Evolutionary conservation across 2,113 vertebrate species (phyloP), one percentile per base, ranked within the genome.

Genomic region (Ailurus styani): DNA sequence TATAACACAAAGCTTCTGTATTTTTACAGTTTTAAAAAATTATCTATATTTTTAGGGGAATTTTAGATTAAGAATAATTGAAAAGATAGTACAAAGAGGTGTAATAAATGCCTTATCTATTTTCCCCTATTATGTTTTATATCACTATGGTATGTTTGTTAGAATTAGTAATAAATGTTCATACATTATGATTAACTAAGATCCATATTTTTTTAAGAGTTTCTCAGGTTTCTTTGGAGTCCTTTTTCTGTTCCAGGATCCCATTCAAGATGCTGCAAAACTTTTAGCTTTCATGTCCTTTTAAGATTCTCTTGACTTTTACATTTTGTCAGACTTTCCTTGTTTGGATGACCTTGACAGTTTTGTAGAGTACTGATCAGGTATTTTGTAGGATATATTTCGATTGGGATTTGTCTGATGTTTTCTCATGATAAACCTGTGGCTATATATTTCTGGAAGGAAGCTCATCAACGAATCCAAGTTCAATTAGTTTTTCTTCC

Each of bases 21-120:
- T 70, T 79, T 42, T 40, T 20, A 83, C 6, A 90, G 1, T 37
- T 83, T 93, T 37, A 29, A 85, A 54, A 62, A n/a, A 27, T 42
- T 5, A 82, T 73, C 2, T 34, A 4, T 86, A 34, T 60, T 60
- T 55, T 89, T 86, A 86, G n/a, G 10, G 64, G 0, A 37, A 27
- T 25, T 96, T 64, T 64, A 81, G 2, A 75, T 47, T 77, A 87
- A 64, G 17, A 31, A 82, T 55, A 78, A 9, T 40, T 62, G 7
- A 55, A 42, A 83, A 45, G 3, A 60, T 13, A 42, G 29, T 50
- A 10, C 21, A 95, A 17, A 34, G 3, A 81, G 2, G 6, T 62
- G 0, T 34, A 8, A 5, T 68, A 37, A 17, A 8, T 6, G 7
- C 34, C 1, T 25, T 34, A n/a, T 5, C 4, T 57, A 72, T 1